phyloP scores from a whole-genome alignment of 2,113 vertebrate species.

The Tyto alba region DNA sequence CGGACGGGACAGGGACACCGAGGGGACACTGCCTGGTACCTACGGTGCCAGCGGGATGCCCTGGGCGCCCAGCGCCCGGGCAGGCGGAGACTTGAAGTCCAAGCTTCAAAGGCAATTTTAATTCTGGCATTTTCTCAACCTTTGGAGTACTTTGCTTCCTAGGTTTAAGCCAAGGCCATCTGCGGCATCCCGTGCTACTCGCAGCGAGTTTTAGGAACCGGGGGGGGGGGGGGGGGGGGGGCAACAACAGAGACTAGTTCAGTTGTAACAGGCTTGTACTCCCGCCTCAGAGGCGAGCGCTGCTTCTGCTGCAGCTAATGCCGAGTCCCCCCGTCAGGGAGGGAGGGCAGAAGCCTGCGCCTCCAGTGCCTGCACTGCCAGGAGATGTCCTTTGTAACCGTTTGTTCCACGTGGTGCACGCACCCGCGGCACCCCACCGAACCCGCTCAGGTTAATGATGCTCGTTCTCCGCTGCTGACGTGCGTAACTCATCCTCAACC shows the following conservation, averaged over 20 bases:
- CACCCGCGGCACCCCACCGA: accelerated
- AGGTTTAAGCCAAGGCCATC: background rate
- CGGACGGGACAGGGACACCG: background rate
- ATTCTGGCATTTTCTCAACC: background rate
- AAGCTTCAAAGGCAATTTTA: background rate
- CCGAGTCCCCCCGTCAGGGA: accelerated
- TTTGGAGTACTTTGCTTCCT: background rate
- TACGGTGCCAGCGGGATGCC: accelerated
- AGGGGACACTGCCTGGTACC: background rate
- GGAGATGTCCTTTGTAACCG: background rate
- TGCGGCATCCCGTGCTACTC: background rate
- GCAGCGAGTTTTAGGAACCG: accelerated
- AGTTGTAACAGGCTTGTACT: background rate
- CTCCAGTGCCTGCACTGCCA: background rate
- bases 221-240: no score
- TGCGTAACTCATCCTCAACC: background rate
- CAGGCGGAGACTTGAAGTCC: accelerated
- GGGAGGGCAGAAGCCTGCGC: background rate
- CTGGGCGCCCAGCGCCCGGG: accelerated
- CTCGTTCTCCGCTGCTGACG: background rate
- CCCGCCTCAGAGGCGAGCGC: background rate
- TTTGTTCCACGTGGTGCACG: background rate
- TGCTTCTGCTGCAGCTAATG: background rate
- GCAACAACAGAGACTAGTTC: background rate
- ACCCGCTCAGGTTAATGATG: background rate